Conservation (phyloP, 2,113 vertebrate species). For the Paedocypris sp. region DNA sequence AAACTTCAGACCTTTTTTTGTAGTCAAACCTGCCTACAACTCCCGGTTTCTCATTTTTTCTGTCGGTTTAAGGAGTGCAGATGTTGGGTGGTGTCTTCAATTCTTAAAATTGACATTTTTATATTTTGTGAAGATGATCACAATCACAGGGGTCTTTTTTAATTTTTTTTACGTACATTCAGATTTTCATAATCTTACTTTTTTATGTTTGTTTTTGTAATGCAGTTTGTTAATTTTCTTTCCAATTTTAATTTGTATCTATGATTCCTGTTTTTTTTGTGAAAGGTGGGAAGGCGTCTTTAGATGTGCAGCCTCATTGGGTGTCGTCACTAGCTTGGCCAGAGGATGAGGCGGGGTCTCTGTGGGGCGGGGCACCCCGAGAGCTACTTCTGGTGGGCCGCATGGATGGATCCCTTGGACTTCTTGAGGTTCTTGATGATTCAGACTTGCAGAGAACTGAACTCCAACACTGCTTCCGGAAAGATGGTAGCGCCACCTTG, state of each 20-base stretch:
- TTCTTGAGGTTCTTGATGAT: constrained; percentile 81
- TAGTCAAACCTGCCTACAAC: no score
- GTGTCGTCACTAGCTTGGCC: constrained; percentile 88
- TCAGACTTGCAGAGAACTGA: constrained; percentile 76
- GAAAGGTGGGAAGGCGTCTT: constrained; percentile 79
- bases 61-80: no score
- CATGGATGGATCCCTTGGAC: constrained; percentile 86
- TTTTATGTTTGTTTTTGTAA: no score
- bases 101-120: no score
- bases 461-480: constrained; percentile 89
- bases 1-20: no score
- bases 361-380: constrained; percentile 75
- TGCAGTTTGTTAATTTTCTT: background rate
- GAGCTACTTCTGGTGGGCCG: constrained; percentile 87
- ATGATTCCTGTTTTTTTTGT: constrained; percentile 1
- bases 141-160: no score
- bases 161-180: no score
- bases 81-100: no score
- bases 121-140: no score
- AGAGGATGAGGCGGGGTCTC: constrained; percentile 65
- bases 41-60: no score
- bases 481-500: constrained; percentile 67
- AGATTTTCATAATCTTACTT: no score
- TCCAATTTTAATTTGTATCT: background rate
- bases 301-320: constrained; percentile 91